Conservation (phyloP, 2,113 vertebrate genomes). For the Petaurus breviceps region DNA sequence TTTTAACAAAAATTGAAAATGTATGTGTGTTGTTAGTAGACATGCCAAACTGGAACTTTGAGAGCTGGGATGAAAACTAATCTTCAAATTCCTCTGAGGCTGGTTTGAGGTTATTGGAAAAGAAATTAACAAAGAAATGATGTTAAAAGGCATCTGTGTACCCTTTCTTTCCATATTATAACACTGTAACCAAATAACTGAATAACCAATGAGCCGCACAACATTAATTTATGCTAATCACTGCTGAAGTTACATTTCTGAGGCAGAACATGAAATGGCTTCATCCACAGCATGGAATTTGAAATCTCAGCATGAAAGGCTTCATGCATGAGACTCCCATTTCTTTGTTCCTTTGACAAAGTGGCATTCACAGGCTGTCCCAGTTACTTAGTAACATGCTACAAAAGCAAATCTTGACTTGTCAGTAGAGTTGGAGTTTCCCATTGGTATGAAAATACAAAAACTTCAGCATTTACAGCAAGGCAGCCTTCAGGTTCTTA, state of each 20-base stretch:
- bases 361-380: conserved; percentile 45
- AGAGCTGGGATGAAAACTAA: conserved; percentile 37
- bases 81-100: conserved; percentile 32
- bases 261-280: conserved; percentile 53
- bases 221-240: conserved; percentile 71
- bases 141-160: conserved; percentile 57
- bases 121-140: conserved; percentile 39
- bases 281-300: conserved; percentile 35
- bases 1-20: not conserved
- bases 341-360: conserved; percentile 73
- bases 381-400: conserved; percentile 75
- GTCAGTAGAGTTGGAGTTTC: conserved; percentile 57
- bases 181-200: conserved; percentile 47
- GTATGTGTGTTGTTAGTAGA: not conserved
- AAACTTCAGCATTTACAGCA: conserved; percentile 45
- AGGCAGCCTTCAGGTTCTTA: not conserved
- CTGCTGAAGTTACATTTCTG: conserved; percentile 18
- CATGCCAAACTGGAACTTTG: conserved; percentile 24
- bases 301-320: conserved; percentile 49
- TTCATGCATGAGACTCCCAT: conserved; percentile 43
- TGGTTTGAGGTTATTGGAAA: conserved; percentile 46
- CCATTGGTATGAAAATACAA: conserved; percentile 54
- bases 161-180: conserved; percentile 46
- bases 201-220: conserved; percentile 36
- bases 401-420: conserved; percentile 40